Conservation (phyloP, 1,140 invertebrate genomes). For the Hestina assimilis region DNA sequence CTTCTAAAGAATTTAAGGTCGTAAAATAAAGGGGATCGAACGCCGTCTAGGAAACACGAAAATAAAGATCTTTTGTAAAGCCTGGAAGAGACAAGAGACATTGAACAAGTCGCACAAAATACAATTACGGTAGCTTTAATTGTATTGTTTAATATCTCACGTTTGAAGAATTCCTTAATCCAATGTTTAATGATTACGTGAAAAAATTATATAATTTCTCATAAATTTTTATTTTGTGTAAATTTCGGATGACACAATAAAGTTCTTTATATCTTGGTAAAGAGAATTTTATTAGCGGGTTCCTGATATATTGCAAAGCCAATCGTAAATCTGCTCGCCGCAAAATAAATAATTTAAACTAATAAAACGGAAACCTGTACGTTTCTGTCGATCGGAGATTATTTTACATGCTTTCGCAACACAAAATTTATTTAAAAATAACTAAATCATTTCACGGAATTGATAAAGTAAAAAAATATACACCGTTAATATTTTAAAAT, state of each 20-base stretch:
- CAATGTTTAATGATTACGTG: no score
- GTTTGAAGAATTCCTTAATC: no score
- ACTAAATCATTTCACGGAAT: no score
- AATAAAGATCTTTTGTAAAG: slow-evolving; percentile 1
- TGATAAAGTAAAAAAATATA: no score
- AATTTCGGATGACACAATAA: neutral
- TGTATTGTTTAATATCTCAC: no score
- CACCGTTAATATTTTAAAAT: no score
- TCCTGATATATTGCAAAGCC: slow-evolving; percentile 67
- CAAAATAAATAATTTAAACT: slow-evolving; percentile 75
- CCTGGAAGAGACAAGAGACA: slow-evolving; percentile 29
- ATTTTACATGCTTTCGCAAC: neutral
- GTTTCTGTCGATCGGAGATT: neutral
- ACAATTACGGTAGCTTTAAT: no score
- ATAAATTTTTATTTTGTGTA: neutral
- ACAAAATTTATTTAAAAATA: neutral
- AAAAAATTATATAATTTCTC: no score
- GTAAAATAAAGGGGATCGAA: slow-evolving; percentile 68
- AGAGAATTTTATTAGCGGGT: slow-evolving; percentile 66
- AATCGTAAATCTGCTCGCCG: slow-evolving; percentile 71
- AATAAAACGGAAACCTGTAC: slow-evolving; percentile 49
- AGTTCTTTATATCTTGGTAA: slow-evolving; percentile 29
- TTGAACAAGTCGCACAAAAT: no score
- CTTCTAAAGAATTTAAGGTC: slow-evolving; percentile 72
- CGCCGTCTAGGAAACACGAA: slow-evolving; percentile 29